These are phyloP conservation scores for Zeus faber DNA, from an alignment of 2,113 vertebrate species.

Conservation along the genomic window DNA sequence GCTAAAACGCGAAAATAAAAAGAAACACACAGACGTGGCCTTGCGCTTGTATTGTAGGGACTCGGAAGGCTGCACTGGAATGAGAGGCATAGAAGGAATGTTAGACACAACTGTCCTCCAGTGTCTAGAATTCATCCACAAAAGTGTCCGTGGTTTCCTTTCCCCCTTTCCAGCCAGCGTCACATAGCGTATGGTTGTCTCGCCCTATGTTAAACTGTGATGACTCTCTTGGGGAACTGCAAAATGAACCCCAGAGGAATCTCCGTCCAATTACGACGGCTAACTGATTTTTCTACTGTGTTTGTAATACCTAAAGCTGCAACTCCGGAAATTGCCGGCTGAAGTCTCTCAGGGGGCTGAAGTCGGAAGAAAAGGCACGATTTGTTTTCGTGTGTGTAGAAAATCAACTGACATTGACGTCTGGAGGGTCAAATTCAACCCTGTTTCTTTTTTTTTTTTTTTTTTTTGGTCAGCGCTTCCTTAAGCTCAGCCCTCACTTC, in stretches of 20 bases:
- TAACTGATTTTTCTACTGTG: not conserved
- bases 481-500: not conserved
- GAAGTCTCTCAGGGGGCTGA: not conserved
- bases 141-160: too few species aligned
- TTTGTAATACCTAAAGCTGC: not conserved
- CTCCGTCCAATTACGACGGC: too few species aligned
- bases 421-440: too few species aligned
- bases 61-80: conserved; percentile 57
- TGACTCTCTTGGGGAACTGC: too few species aligned
- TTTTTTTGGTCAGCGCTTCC: not conserved
- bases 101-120: conserved; percentile 1
- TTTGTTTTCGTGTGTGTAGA: not conserved
- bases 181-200: too few species aligned
- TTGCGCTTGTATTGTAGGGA: too few species aligned
- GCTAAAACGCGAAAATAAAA: too few species aligned
- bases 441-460: too few species aligned
- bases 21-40: conserved; percentile 13
- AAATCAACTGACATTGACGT: not conserved
- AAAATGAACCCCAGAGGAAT: too few species aligned
- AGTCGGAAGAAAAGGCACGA: conserved; percentile 46
- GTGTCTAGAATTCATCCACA: not conserved
- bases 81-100: conserved; percentile 47
- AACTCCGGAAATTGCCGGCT: conserved; percentile 7
- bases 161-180: too few species aligned
- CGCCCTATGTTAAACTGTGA: too few species aligned